Evolutionary conservation across 1,140 invertebrate species (phyloP), one percentile per base, ranked within the genome.

Genomic region (Proales similis): DNA sequence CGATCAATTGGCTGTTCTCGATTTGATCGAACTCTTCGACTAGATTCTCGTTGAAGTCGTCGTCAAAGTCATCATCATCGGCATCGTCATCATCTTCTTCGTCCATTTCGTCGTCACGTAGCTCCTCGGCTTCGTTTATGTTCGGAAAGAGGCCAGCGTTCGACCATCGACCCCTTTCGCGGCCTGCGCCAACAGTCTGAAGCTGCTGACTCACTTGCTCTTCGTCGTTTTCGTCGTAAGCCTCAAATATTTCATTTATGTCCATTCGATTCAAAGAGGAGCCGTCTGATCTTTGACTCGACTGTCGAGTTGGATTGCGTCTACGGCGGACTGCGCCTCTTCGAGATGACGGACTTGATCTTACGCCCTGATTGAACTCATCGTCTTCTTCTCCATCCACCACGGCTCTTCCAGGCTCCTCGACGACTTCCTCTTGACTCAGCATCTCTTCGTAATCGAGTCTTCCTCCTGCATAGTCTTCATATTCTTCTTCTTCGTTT

Each of bases 21-120:
- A n/a, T 46, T 3, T 19, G 7, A 22, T 30, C 27, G 0, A 42
- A 36, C 24, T 57, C 39, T 2, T 57, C 51, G 20, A 42, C 51
- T 42, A 57, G 45, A 17, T 57, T 57, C n/a, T 57, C 51, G 0
- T 22, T 42, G 30, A 57, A 46, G 38, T 61, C 57, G 24, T 61
- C 39, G 14, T 30, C 27, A 20, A 46, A 45, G 20, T 61, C 57
- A 5, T 61, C 57, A 20, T 61, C 57, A 6, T 61, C 57, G 24
- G 45, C 36, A 1, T 14, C 9, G 7, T 39, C 36, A 11, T 60
- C 51, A 11, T 60, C 51, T 3, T 27, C 51, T 20, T 61, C 57
- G 14, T 61, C 57, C 14, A 45, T 29, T 20, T 24, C 57, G 26
- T 61, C 57, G 14, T 57, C 51, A 1, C 33, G 7, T 26, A 29